Evolutionary conservation across 2,113 vertebrate genomes (phyloP).

Genomic region (Pluvianellus socialis): DNA sequence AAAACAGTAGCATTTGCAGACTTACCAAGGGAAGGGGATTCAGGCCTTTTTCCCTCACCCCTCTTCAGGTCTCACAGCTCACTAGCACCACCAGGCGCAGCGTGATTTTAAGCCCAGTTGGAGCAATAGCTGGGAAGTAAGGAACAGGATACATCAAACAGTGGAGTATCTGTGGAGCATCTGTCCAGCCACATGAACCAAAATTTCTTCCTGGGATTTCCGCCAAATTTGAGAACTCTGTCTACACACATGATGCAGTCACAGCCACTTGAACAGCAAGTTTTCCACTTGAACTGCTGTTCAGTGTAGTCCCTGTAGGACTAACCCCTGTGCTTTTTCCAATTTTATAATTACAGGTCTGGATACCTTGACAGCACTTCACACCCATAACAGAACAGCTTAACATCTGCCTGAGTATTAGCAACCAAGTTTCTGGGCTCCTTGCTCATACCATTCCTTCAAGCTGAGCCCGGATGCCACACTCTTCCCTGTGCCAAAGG

Average conservation of each 20-base stretch:
- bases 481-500: background rate
- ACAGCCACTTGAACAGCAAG: background rate
- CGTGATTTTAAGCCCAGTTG: background rate
- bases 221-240: background rate
- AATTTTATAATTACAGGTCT: background rate
- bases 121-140: background rate
- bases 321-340: background rate
- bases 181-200: background rate
- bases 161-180: background rate
- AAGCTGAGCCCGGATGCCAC: background rate
- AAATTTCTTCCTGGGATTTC: background rate
- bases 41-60: background rate
- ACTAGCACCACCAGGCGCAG: background rate
- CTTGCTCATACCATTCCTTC: background rate
- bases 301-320: background rate
- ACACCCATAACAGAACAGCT: background rate
- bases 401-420: background rate
- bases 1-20: background rate
- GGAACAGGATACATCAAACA: background rate
- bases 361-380: background rate
- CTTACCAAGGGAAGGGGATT: background rate
- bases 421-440: background rate
- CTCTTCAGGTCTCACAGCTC: background rate
- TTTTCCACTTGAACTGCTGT: background rate
- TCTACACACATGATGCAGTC: rapidly evolving